Evolutionary conservation across 2,797 vertebrate species (phyloP).

Genomic region (Molossus alvarezi): DNA sequence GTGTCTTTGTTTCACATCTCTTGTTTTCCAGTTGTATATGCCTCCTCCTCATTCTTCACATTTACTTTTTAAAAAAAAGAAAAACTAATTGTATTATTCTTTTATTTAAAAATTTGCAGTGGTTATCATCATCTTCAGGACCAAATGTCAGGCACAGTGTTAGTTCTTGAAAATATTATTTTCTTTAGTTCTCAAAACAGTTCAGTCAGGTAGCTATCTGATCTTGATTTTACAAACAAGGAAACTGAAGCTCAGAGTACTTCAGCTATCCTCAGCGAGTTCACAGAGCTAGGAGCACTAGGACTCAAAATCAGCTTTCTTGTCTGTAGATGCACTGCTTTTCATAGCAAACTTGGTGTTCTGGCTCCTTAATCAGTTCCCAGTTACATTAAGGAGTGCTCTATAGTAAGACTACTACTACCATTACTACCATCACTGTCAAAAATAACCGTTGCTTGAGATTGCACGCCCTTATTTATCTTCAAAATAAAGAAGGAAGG

Average conservation of each 20-base stretch:
- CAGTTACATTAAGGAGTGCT: background rate
- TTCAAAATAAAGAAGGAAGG: conserved; percentile 20
- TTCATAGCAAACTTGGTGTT: background rate
- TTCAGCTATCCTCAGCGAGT: background rate
- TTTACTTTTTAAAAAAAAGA: background rate
- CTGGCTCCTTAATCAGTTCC: background rate
- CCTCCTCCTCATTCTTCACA: background rate
- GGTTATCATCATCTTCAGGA: background rate
- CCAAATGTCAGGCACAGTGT: background rate
- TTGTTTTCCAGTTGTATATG: background rate
- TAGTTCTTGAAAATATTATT: conserved; percentile 48
- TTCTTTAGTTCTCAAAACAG: conserved; percentile 22
- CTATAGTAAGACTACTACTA: background rate
- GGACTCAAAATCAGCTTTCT: background rate
- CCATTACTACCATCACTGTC: background rate
- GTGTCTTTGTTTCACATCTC: background rate
- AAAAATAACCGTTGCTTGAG: background rate
- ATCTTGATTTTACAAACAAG: conserved; percentile 46
- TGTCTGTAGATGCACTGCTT: background rate
- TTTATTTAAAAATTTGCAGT: conserved; percentile 50
- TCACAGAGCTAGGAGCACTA: background rate
- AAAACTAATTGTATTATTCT: background rate
- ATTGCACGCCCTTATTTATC: background rate
- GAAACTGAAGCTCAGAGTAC: background rate
- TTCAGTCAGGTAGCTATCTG: background rate